Base-by-base conservation (phyloP, 2,888 invertebrate species). In the Tetragnatha montana region DNA sequence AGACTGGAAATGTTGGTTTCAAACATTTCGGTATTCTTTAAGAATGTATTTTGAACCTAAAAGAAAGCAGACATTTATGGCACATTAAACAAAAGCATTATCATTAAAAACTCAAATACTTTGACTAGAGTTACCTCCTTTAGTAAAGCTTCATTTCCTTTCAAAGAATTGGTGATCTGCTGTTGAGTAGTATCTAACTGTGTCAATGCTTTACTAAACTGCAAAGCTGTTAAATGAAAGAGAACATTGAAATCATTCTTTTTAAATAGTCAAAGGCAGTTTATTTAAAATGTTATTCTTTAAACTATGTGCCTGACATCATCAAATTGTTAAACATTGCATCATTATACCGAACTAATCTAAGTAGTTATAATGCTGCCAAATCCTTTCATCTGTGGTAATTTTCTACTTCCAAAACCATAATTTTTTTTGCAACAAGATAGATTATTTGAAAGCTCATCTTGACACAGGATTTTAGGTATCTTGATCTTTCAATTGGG, bases 151-250 rank as follows among this genome's bases (percentile, higher is more conserved):
- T 96, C 96, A 93, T 97, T 97, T 93, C 96, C 96, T n/a, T 96
- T 95, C 10, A 97, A 95, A 14, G 95, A 95, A 8, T 95, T 94
- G 0, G 95, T 94, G 91, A 97, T 96, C 91, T 96, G 95, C 47
- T 95, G 95, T 93, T 97, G 97, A 35, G 96, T 94, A 1, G 96
- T 95, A 93, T 97, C 97, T 70, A 97, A 94, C 93, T 97, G 97
- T 0, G 96, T 95, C 80, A 98, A 94, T 0, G 97, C 96, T 94
- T 96, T 97, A 81, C 96, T 96, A 93, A 98, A 97, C 93, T 97
- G 97, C 92, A 96, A 96, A 89, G 98, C 98, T 98, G 87, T 78
- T 71, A 47, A 78, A 79, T 80, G 91, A 89, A 83, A 35, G 6
- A 22, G 35, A n/a, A 71, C 19, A 74, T 22, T 71, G 71, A n/a